A percentile compares a stretch with the other conserved stretches of the same genome.
phyloP scores from a whole-genome alignment of 2,113 vertebrate genomes.

The Gnathonemus longibarbis region DNA sequence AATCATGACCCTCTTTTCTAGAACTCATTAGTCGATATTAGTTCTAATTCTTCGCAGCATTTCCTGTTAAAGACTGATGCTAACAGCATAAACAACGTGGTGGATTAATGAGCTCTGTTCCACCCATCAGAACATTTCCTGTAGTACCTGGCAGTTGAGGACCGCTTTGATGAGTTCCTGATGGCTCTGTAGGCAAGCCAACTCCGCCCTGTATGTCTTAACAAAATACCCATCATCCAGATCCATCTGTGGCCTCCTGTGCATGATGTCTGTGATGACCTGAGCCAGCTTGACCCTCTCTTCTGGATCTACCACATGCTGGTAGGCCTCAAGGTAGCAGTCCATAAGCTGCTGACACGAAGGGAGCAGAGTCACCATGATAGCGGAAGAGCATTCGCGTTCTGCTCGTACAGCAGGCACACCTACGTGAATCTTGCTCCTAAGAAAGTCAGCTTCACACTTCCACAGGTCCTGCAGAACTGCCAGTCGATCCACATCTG shows the following conservation, averaged over 20 bases:
- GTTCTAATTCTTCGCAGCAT: not conserved
- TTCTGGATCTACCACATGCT: slow-evolving; percentile 57
- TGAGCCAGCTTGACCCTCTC: slow-evolving; percentile 59
- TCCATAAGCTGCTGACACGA: slow-evolving; percentile 56
- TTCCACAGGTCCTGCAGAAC: slow-evolving; percentile 65
- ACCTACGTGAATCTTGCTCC: slow-evolving; percentile 61
- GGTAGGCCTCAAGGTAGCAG: slow-evolving; percentile 65
- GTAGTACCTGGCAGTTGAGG: slow-evolving; percentile 54
- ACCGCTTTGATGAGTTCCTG: slow-evolving; percentile 50
- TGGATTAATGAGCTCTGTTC: not conserved
- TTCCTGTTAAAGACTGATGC: not conserved
- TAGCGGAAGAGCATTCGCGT: not conserved
- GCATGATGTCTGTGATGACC: slow-evolving; percentile 55
- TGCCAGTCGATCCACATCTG: slow-evolving; percentile 50
- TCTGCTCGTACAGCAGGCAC: not conserved
- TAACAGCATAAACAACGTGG: not conserved
- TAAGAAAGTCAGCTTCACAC: slow-evolving; percentile 57
- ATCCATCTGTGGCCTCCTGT: slow-evolving; percentile 55
- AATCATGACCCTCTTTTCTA: not conserved
- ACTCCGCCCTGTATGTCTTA: slow-evolving; percentile 50
- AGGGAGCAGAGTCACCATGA: not conserved
- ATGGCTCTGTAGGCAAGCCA: slow-evolving; percentile 55
- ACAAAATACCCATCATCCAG: slow-evolving; percentile 54
- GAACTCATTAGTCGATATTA: not conserved
- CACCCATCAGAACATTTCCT: not conserved